Base-by-base conservation (phyloP, 2,888 invertebrate species). In the Oscheius sp. region DNA sequence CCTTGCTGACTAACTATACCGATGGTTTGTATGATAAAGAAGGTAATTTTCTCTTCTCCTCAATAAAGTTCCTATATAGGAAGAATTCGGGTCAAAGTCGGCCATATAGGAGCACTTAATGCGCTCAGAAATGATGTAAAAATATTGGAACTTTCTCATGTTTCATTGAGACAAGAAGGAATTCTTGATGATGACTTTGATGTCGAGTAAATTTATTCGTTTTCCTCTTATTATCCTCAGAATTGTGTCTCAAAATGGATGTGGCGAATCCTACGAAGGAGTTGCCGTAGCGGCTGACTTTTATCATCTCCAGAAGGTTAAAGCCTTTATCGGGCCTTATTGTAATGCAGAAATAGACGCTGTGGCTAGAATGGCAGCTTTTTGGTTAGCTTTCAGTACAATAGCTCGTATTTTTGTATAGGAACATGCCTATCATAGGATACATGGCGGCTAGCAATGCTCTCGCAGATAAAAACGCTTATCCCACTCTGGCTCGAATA, bases 241-340 rank as follows among this genome's bases (percentile, higher is more conserved):
- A 72, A 82, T 84, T 52, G 53, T 76, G 8, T 83, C 82, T 6
- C 72, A 79, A 71, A 80, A 74, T 31, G 84, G 84, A 27, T 84
- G 84, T 61, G 84, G 84, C 31, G 84, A 85, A 57, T 78, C 81
- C 0, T 84, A 80, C 63, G 84, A 84, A 70, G 84, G 84, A 37
- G 84, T 84, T 8, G 84, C 84, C 5, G 83, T 85, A 2, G 84
- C 83, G 4, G 84, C 84, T 0, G 75, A 83, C 58, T 84, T 84
- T 83, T 84, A 84, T 45, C 84, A 84, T 70, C 69, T 76, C n/a
- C 80, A 84, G 69, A 79, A 82, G 37, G 79, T 85, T 1, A 81
- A 83, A 58, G 81, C 79, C 6, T 84, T 84, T 65, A 81, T 84
- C 58, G 84, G 84, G 20, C 84, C 84, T 4, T 84, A 84, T 53